A percentile compares a stretch with the other conserved stretches of the same genome.
Evolutionary conservation across 64 coral and sea anemone genomes (phyloP).

Genomic region (Dendronephthya gigantea): DNA sequence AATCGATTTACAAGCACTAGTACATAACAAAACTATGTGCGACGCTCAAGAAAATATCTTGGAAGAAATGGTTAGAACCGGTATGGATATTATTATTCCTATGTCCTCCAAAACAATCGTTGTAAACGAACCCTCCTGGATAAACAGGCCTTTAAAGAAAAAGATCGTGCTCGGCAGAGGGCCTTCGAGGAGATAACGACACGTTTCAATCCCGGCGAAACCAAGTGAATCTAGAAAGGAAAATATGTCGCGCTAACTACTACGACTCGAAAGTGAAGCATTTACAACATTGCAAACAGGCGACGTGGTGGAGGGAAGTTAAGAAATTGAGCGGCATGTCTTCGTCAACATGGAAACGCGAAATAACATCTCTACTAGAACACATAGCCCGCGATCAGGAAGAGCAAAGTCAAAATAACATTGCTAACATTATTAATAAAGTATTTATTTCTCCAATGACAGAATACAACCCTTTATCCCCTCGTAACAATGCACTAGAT

Average conservation of each 20-base stretch:
- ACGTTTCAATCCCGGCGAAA: not conserved
- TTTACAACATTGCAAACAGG: not conserved
- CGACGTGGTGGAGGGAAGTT: not conserved
- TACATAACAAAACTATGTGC: too few species aligned
- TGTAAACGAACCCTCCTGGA: not conserved
- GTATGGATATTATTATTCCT: not conserved
- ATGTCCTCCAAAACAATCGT: not conserved
- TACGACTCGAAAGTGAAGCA: not conserved
- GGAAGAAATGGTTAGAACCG: too few species aligned
- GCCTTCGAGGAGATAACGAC: not conserved
- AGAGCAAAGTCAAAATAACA: not conserved
- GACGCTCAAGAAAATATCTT: too few species aligned
- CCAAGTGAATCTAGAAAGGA: not conserved
- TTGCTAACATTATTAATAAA: constrained; percentile 28
- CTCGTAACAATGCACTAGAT: not conserved
- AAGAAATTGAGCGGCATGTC: too few species aligned
- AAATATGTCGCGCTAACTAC: not conserved
- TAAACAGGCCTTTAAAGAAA: not conserved
- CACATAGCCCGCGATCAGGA: too few species aligned
- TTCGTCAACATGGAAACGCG: too few species aligned
- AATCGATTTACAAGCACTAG: too few species aligned
- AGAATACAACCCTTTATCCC: constrained; percentile 9
- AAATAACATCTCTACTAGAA: too few species aligned
- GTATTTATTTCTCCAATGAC: constrained; percentile 30
- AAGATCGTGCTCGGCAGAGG: not conserved